Evolutionary conservation across 2,797 vertebrate species (phyloP), one percentile per base, ranked within the genome.

Genomic region (Florisuga fusca): DNA sequence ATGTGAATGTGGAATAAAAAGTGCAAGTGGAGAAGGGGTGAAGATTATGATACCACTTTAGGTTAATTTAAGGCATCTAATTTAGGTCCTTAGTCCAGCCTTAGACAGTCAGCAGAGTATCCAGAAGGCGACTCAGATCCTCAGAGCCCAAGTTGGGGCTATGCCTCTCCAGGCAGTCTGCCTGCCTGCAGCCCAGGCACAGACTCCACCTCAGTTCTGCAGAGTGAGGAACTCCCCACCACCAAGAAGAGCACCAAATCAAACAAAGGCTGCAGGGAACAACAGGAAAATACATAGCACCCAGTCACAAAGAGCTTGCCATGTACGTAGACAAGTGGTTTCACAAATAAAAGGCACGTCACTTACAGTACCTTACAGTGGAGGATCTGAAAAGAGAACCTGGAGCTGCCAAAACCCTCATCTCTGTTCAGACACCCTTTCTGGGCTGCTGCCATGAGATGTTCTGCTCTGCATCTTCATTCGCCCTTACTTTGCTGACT

Each of bases 111-210:
- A 77, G 41, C 29, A 81, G 34, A 83, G 41, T 25, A 83, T 33
- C 31, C 41, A 63, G 53, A 53, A 64, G 16, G 36, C 5, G 12
- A 36, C 34, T 57, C 15, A 53, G 33, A 57, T 64, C 54, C 25
- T 73, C 62, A 79, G 66, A 71, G 27, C 29, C 36, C 27, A 26
- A 0, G 6, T 21, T 5, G 34, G 36, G 34, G 21, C 14, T 83
- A 27, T 83, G 33, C 12, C 21, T 33, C 31, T 4, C n/a, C 1
- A 0, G 8, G 9, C 2, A 0, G 12, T 23, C 23, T 59, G 19
- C 19, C 34, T 0, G 1, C 57, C 53, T 22, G 21, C 2, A 2
- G 4, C 33, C 31, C 36, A 71, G 61, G 36, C n/a, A 73, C 48
- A 41, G 7, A 15, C 59, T 14, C 19, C 31, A 74, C 26, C 33